A percentile compares a stretch with the other conserved stretches of the same genome.
phyloP scores from a whole-genome alignment of 2,888 invertebrate species.

The Anaspis maculata region DNA sequence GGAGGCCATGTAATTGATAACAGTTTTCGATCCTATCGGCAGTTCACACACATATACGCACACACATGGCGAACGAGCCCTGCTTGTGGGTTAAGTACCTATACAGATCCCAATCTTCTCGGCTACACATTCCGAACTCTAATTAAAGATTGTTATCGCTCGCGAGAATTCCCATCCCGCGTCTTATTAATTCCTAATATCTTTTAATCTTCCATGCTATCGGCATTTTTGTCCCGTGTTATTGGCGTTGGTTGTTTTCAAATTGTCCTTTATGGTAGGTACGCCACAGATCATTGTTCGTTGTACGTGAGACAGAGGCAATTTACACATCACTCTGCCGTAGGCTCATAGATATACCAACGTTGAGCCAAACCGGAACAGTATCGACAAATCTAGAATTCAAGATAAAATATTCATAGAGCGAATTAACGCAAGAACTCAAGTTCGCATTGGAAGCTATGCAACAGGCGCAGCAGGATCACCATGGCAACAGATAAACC shows the following conservation, averaged over 20 bases:
- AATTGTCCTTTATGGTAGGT: constrained; percentile 16
- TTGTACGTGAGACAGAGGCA: too few species aligned
- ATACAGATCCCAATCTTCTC: constrained; percentile 23
- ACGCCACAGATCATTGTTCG: too few species aligned
- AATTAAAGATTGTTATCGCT: constrained; percentile 31
- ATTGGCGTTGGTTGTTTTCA: constrained; percentile 27
- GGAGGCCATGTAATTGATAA: constrained; percentile 27
- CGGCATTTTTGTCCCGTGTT: constrained; percentile 29
- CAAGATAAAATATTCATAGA: too few species aligned
- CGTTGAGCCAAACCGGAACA: too few species aligned
- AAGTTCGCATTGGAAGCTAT: too few species aligned
- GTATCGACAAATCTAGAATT: too few species aligned
- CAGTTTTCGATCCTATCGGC: constrained; percentile 17
- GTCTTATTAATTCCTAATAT: constrained; percentile 41
- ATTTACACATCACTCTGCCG: too few species aligned
- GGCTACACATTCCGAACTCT: constrained; percentile 30
- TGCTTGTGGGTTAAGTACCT: constrained; percentile 5
- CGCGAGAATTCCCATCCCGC: constrained; percentile 37
- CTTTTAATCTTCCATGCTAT: constrained; percentile 30
- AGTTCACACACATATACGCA: constrained; percentile 18
- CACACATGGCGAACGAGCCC: constrained; percentile 22
- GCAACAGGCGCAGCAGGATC: too few species aligned
- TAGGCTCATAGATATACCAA: too few species aligned
- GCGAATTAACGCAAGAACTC: too few species aligned
- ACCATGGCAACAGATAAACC: too few species aligned